phyloP scores from a whole-genome alignment of 2,888 invertebrate species.

The Cyrtodaria siliqua region DNA sequence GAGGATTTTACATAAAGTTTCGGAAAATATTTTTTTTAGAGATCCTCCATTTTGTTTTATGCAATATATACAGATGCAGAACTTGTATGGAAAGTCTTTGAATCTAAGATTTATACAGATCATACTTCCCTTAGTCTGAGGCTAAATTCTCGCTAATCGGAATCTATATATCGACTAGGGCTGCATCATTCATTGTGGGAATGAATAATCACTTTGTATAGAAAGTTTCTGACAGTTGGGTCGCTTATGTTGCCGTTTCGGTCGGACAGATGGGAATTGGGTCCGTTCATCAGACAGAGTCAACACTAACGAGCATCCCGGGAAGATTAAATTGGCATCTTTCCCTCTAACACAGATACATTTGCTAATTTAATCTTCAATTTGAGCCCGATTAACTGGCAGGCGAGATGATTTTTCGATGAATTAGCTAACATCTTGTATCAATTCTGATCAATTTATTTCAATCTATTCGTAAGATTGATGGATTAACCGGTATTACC shows the following conservation, averaged over 20 bases:
- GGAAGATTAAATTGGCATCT: slow-evolving; percentile 65
- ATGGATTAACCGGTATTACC: slow-evolving; percentile 60
- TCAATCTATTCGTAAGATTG: slow-evolving; percentile 45
- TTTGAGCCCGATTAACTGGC: slow-evolving; percentile 65
- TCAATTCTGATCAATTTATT: slow-evolving; percentile 60
- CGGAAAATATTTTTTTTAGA: too few species aligned
- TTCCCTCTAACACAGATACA: slow-evolving; percentile 46
- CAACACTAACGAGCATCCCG: slow-evolving; percentile 57
- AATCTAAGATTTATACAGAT: too few species aligned
- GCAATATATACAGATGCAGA: too few species aligned
- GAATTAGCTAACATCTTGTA: slow-evolving; percentile 68
- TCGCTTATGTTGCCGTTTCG: slow-evolving; percentile 43
- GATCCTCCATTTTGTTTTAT: too few species aligned
- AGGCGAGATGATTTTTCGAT: slow-evolving; percentile 63
- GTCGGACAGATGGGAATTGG: slow-evolving; percentile 60
- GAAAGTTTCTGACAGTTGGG: slow-evolving; percentile 44
- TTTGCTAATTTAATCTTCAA: slow-evolving; percentile 67
- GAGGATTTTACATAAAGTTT: too few species aligned
- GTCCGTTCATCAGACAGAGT: slow-evolving; percentile 52
- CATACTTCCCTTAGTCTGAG: too few species aligned
- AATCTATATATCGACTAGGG: too few species aligned
- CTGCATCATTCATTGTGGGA: too few species aligned
- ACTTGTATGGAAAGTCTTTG: too few species aligned
- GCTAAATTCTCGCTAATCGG: too few species aligned
- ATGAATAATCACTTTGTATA: slow-evolving; percentile 17